Base-by-base conservation (phyloP, 2,797 vertebrate species). In the Parauchenoglanis punctatus region DNA sequence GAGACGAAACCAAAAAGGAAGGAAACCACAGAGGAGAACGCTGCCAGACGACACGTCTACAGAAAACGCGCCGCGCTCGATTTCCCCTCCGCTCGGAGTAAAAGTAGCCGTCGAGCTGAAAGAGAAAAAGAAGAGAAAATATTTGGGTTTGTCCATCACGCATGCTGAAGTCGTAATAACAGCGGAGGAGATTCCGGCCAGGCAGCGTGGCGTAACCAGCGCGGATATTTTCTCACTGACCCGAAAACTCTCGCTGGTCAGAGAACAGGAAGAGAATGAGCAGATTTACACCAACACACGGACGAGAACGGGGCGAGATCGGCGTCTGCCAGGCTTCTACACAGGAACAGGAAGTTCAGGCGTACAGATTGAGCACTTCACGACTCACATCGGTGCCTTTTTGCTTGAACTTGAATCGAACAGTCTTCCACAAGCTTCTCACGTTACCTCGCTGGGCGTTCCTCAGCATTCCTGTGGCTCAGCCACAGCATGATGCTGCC, bases 41-140 rank as follows among this genome's bases (percentile, higher is more conserved):
- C 56, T 80, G 56, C 77, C 77, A 81, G 77, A 81, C 77, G 77
- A 81, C 77, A 81, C 77, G 77, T 81, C 77, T 81, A 81, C 77
- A 81, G 56, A 58, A 81, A 61, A 61, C n/a, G 31, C 8, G 40
- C 77, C 2, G 77, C 28, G 56, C 56, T 59, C 56, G 8, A 25
- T 61, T 81, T 81, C 0, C 77, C 31, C 77, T 59, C 77, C 20
- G 49, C 7, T 31, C 49, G 7, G 49, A 54, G n/a, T 18, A 56
- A 8, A 31, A 77, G 13, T 28, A 18, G 75, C 49, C 7, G 7
- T 59, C 28, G 8, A 25, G 77, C 77, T 13, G 77, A 25, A 23
- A 13, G 31, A 13, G 52, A 20, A 58, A 35, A 56, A 4, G 17
- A 28, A 54, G 20, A 77, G 52, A 54, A 56, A 78, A 81, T 81